phyloP scores from a whole-genome alignment of 2,888 invertebrate species.

The Trilocha varians region DNA sequence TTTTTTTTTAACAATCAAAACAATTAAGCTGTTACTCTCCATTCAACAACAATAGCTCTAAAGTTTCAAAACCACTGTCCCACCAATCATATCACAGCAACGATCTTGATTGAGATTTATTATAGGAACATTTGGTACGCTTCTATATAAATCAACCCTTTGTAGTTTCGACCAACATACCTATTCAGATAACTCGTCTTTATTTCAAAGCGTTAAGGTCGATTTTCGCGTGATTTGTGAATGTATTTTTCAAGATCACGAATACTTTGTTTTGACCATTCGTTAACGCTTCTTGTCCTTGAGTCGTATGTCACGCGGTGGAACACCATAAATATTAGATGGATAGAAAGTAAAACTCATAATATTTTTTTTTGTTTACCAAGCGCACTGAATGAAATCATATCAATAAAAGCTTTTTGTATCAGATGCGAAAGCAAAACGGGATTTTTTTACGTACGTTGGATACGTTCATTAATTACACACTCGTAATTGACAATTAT shows the following conservation, averaged over 20 bases:
- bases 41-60: background rate
- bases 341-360: too few species aligned
- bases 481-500: too few species aligned
- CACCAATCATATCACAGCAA: constrained; percentile 36
- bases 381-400: too few species aligned
- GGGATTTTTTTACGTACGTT: too few species aligned
- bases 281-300: constrained; percentile 27
- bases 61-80: too few species aligned
- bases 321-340: too few species aligned
- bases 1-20: too few species aligned
- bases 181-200: constrained; percentile 2
- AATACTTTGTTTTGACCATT: constrained; percentile 35
- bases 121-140: constrained; percentile 44
- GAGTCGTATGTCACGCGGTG: background rate
- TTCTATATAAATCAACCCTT: constrained; percentile 18
- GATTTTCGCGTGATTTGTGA: background rate
- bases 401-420: too few species aligned
- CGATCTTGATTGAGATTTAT: constrained; percentile 70
- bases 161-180: constrained; percentile 8
- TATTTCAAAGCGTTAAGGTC: background rate
- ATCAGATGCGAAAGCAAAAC: too few species aligned
- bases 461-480: too few species aligned
- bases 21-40: too few species aligned
- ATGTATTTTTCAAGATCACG: constrained; percentile 12
- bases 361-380: too few species aligned